A percentile compares a stretch with the other conserved stretches of the same genome.
Evolutionary conservation across 92 coral and sea anemone genomes (phyloP).

Genomic region (Isaurus tuberculatus): DNA sequence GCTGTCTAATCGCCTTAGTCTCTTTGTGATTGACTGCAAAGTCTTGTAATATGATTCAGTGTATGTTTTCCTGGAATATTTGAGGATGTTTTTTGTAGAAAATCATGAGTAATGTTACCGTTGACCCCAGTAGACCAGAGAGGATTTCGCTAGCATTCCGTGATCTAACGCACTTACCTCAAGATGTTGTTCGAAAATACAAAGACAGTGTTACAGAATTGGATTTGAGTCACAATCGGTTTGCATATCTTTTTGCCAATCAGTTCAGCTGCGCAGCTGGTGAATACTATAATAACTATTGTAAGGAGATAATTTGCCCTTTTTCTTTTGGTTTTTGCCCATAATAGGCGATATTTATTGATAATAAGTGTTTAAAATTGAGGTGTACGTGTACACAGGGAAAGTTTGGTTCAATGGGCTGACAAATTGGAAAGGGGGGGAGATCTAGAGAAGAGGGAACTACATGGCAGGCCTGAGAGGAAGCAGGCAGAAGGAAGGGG

Average conservation of each 20-base stretch:
- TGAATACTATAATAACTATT: no score
- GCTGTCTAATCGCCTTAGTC: conserved; percentile 6
- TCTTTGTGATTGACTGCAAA: not conserved
- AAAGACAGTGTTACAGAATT: conserved; percentile 71
- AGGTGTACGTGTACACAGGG: no score
- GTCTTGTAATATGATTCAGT: no score
- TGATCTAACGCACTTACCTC: conserved; percentile 73
- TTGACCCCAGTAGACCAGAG: conserved; percentile 48
- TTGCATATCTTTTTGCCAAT: conserved; percentile 88
- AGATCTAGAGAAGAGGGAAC: no score
- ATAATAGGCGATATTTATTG: no score
- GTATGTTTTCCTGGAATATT: not conserved
- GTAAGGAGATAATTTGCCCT: no score
- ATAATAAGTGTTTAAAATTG: no score
- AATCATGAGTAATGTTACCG: not conserved
- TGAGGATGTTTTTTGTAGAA: not conserved
- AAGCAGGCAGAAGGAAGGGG: no score
- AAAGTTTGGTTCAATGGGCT: no score
- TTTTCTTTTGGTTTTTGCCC: no score
- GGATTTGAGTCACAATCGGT: conserved; percentile 90
- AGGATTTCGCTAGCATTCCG: conserved; percentile 90
- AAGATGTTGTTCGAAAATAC: conserved; percentile 51
- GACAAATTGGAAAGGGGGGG: no score
- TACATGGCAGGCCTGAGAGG: no score
- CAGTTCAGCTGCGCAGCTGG: not conserved